Base-by-base conservation (phyloP, 2,888 invertebrate genomes). In the Steinernema scapterisci region DNA sequence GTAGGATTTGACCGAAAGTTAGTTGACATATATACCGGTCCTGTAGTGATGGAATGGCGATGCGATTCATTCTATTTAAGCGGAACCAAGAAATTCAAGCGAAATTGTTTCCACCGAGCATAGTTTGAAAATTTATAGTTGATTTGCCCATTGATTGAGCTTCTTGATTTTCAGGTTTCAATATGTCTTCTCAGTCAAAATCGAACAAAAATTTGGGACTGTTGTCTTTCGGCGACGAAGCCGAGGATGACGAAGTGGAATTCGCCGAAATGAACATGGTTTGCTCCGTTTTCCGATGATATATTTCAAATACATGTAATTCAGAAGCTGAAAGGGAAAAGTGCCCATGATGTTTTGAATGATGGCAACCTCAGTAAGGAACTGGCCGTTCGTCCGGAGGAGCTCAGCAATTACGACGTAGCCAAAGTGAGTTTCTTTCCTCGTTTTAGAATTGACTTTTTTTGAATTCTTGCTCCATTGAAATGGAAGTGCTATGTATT, bases 221-320 rank as follows among this genome's bases (percentile, higher is more conserved):
- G 0, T 90, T 99, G 1, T 97, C 97, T 0, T 99, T 99, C 89
- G 99, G 99, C 0, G 94, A 93, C 79, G 91, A 92, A 84, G 97
- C 96, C 0, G 96, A 97, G 86, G 97, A 95, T 86, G 97, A 97
- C 84, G 97, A 97, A 63, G 43, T 23, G 11, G 45, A 71, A 44
- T 71, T 46, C 27, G 51, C 44, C 13, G 43, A 27, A 21, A 52
- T 75, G 11, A 70, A 46, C 27, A 73, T 73, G 56, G 73, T 54
- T n/a, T 21, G 38, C 23, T 23, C 23, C 19, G 7, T 44, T 70
- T 31, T 70, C 19, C 1, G 9, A 38, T 13, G 31, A 7, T 31
- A 23, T 25, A 5, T 7, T 16, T 48, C 9, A 11, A 48, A 48
- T n/a, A 13, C 73, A n/a, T 21, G 73, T 73, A 71, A n/a, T 46